Evolutionary conservation across 2,888 invertebrate species (phyloP).

Genomic region (Andrena haemorrhoa): DNA sequence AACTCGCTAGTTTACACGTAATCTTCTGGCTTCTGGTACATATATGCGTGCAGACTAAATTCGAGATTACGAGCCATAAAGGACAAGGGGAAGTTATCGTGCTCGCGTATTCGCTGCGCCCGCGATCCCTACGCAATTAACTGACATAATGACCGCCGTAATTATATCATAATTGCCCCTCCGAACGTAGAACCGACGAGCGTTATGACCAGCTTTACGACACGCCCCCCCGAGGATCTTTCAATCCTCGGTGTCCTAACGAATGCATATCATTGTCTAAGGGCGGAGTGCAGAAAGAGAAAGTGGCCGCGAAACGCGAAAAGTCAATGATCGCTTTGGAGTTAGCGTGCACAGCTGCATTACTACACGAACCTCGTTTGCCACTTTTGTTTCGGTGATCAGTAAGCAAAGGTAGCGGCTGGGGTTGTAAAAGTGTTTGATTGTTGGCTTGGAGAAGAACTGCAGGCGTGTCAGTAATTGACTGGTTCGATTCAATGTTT

Average conservation of each 20-base stretch:
- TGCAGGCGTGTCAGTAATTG: background rate
- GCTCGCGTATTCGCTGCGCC: slow-evolving; percentile 4
- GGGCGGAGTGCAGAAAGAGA: slow-evolving; percentile 26
- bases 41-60: slow-evolving; percentile 29
- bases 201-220: slow-evolving; percentile 33
- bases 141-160: slow-evolving; percentile 50
- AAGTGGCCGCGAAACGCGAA: slow-evolving; percentile 27
- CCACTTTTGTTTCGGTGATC: slow-evolving; percentile 24
- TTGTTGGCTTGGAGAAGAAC: slow-evolving; percentile 5
- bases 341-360: slow-evolving; percentile 9
- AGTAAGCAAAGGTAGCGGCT: background rate
- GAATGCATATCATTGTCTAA: slow-evolving; percentile 34
- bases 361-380: background rate
- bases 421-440: slow-evolving; percentile 4
- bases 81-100: slow-evolving; percentile 26
- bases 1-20: slow-evolving; percentile 7
- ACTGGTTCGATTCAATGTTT: background rate
- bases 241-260: slow-evolving; percentile 30
- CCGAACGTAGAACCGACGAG: slow-evolving; percentile 13
- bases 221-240: slow-evolving; percentile 43
- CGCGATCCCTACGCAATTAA: slow-evolving; percentile 53
- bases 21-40: background rate
- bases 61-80: slow-evolving; percentile 45
- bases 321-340: slow-evolving; percentile 23
- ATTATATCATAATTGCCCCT: slow-evolving; percentile 58